phyloP scores from a whole-genome alignment of 2,797 vertebrate genomes.

The Pelochelys cantorii region DNA sequence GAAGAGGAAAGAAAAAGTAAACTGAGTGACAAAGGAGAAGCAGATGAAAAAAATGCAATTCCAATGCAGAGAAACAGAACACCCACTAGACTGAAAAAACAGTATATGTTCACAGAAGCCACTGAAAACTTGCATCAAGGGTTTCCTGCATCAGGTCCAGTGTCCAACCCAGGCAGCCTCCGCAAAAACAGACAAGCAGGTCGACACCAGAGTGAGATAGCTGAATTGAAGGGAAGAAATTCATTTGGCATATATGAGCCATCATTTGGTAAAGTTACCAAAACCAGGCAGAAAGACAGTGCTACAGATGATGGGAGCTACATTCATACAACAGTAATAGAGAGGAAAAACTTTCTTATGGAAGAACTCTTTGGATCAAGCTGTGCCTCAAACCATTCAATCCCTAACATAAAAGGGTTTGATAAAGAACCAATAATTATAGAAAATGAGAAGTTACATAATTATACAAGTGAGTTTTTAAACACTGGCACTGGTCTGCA shows the following conservation, averaged over 20 bases:
- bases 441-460: not conserved
- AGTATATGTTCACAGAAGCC: conserved; percentile 67
- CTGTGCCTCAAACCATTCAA: not conserved
- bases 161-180: accelerated
- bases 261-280: conserved; percentile 46
- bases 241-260: conserved; percentile 53
- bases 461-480: not conserved
- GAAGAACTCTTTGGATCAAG: conserved; percentile 74
- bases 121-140: conserved; percentile 79
- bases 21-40: not conserved
- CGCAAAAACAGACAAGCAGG: not conserved
- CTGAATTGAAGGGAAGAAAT: not conserved
- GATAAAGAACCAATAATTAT: not conserved
- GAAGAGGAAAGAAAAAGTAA: not conserved
- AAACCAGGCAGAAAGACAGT: not conserved
- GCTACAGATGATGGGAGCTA: not conserved
- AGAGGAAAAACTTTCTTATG: conserved; percentile 62
- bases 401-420: not conserved
- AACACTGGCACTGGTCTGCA: not conserved
- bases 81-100: not conserved
- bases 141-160: conserved; percentile 49
- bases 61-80: not conserved
- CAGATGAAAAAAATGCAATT: not conserved
- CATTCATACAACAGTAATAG: not conserved
- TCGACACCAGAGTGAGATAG: accelerated